Base-by-base conservation (phyloP, 2,797 vertebrate species). In the Brotogeris chrysoptera region DNA sequence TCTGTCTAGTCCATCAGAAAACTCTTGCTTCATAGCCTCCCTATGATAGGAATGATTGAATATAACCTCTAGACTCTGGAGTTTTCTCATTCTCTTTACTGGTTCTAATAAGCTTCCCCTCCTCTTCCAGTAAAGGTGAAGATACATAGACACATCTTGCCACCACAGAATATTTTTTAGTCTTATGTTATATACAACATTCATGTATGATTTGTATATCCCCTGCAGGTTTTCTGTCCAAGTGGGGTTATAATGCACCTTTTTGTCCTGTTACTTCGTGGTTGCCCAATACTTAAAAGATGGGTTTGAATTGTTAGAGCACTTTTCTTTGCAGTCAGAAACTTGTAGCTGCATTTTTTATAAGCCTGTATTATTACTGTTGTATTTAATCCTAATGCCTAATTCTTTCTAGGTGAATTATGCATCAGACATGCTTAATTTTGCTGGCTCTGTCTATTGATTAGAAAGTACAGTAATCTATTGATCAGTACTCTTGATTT, bases 401-500 rank as follows among this genome's bases (percentile, higher is more conserved):
- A n/a, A 23, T 80, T 52, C 34, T 73, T 92, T 59, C 71, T 36
- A 47, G 39, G 4, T 72, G 5, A 34, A 14, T 68, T 78, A 53
- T 36, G 25, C 21, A 38, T 86, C 46, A 65, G n/a, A 34, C 13
- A 43, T 2, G 4, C 25, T 59, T 92, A 36, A 44, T 81, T 90
- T 92, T 95, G n/a, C 46, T 65, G 13, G 2, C 60, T 93, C 50
- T 76, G 36, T 39, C 21, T 78, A 2, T 80, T 77, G 64, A 61
- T 89, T 59, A 73, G 64, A 47, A 95, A 85, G 32, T 0, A 0
- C 25, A 23, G 32, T 68, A 41, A 73, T 91, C 24, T 86, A 3
- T 88, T 91, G 64, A 74, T 94, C 71, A 66, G 43, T 65, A 30
- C 21, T 79, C 6, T 69, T 88, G 53, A 61, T 95, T 95, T 92